A percentile compares a stretch with the other conserved stretches of the same genome.
phyloP scores from a whole-genome alignment of 2,888 invertebrate species.

The Hipparchia sbordonii region DNA sequence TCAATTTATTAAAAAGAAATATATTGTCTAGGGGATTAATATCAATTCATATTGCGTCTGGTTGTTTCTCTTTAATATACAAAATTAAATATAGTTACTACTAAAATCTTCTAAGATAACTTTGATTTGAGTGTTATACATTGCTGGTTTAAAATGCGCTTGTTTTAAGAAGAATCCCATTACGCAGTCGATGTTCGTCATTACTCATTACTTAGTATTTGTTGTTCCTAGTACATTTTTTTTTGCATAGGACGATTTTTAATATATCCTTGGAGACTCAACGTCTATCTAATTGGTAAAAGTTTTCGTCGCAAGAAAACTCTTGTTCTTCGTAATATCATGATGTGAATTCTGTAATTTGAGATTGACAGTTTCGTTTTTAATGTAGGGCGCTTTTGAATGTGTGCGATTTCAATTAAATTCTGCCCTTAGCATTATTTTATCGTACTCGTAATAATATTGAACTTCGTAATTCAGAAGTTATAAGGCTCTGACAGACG shows the following conservation, averaged over 20 bases:
- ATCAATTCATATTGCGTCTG: slow-evolving; percentile 24
- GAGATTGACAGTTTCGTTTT: slow-evolving; percentile 6
- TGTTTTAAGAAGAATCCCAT: neutral
- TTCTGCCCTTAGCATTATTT: neutral
- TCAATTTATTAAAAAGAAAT: neutral
- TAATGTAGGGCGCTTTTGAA: neutral
- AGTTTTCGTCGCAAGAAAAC: slow-evolving; percentile 36
- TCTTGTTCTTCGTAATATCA: slow-evolving; percentile 32
- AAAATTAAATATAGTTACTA: no score
- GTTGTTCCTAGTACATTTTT: slow-evolving; percentile 11
- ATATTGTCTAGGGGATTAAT: slow-evolving; percentile 17
- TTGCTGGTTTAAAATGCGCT: neutral
- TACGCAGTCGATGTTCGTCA: slow-evolving; percentile 2
- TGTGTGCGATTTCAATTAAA: neutral
- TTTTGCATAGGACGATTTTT: slow-evolving; percentile 23
- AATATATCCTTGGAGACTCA: slow-evolving; percentile 36
- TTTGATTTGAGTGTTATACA: neutral
- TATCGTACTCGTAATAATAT: no score
- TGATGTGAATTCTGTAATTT: slow-evolving; percentile 21
- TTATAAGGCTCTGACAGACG: no score
- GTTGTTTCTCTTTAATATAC: neutral
- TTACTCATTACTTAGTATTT: neutral
- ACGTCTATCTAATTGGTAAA: slow-evolving; percentile 51
- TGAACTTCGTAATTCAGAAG: no score
- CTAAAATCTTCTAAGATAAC: neutral